These are phyloP conservation scores for Helicoverpa assulta DNA, from an alignment of 2,888 invertebrate species.

Conservation along the genomic window DNA sequence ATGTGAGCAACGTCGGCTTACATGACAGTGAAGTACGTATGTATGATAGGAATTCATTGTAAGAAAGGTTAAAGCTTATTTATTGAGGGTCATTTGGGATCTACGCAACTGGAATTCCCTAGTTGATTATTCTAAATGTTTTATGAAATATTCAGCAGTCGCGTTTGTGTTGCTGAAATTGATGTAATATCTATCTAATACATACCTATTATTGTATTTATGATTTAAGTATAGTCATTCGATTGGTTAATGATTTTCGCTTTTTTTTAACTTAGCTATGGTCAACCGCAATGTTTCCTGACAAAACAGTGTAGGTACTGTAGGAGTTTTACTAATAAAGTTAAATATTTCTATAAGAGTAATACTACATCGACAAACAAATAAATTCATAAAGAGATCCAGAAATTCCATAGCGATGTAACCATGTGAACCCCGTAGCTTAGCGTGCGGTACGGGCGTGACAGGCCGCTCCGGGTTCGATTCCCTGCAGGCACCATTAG, in stretches of 20 bases:
- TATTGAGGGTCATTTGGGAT: conserved; percentile 49
- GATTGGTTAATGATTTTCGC: no score
- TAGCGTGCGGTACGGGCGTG: conserved; percentile 85
- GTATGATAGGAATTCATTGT: conserved; percentile 57
- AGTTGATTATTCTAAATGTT: conserved; percentile 46
- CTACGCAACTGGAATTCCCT: conserved; percentile 44
- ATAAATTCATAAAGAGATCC: conserved; percentile 19
- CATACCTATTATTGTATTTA: no score
- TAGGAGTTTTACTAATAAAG: neutral
- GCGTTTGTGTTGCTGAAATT: conserved; percentile 11
- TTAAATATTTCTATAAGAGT: neutral
- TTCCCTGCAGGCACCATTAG: conserved; percentile 88
- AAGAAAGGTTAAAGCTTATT: conserved; percentile 58
- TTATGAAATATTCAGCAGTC: conserved; percentile 38
- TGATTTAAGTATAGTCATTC: no score
- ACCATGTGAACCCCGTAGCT: conserved; percentile 77
- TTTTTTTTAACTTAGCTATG: no score
- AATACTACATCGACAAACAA: conserved; percentile 15
- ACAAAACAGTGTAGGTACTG: no score
- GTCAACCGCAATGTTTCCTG: no score
- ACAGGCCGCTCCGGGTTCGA: conserved; percentile 78
- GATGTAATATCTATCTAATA: neutral
- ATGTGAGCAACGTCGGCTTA: conserved; percentile 59
- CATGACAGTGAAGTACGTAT: conserved; percentile 61
- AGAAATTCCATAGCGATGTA: conserved; percentile 38